These are phyloP conservation scores for Dromius quadrimaculatus DNA, from an alignment of 2,888 invertebrate genomes.

Conservation along the genomic window DNA sequence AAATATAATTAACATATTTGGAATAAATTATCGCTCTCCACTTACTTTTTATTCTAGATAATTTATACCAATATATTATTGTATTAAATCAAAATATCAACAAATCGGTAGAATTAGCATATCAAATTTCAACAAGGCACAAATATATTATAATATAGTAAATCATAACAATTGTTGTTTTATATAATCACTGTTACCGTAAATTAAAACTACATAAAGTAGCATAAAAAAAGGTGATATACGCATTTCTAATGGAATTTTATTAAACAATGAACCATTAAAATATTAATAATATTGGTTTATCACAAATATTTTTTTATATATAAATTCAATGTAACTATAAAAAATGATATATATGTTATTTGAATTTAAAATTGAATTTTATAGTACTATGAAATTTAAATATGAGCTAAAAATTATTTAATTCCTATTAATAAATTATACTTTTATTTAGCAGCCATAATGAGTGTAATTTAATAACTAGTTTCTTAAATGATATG, in stretches of 20 bases:
- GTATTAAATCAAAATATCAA: not conserved
- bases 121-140: not conserved
- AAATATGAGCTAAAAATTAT: not conserved
- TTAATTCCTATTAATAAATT: not conserved
- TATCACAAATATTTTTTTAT: constrained; percentile 6
- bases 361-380: not conserved
- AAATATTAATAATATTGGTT: not conserved
- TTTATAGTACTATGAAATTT: not conserved
- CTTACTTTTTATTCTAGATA: not conserved
- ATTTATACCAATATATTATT: not conserved
- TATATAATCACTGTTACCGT: not conserved
- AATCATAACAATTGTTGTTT: constrained; percentile 6
- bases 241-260: not conserved
- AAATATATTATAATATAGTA: not conserved
- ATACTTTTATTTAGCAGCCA: not conserved
- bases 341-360: not conserved
- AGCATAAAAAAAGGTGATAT: not conserved
- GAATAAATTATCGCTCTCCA: not conserved
- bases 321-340: not conserved
- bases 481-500: no score
- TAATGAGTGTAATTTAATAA: no score
- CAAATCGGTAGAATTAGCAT: not conserved
- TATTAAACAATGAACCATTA: constrained; percentile 1
- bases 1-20: not conserved
- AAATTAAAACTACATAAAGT: not conserved